Conservation (phyloP, 2,888 invertebrate species). For the Eristalinus aeneus region DNA sequence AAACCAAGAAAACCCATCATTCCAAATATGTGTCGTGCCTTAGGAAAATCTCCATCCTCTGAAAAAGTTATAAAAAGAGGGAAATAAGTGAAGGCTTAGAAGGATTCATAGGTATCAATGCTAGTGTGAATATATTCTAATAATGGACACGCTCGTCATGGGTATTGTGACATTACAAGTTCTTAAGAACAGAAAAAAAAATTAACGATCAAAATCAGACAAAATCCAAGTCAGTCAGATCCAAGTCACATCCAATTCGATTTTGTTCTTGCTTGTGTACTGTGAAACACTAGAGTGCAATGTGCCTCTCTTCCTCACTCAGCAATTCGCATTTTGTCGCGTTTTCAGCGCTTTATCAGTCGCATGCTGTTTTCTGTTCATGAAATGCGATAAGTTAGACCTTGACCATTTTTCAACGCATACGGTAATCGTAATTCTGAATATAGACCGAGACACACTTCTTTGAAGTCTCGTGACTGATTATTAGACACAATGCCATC, state of each 20-base stretch:
- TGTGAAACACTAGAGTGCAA: background rate
- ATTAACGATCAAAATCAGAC: too few species aligned
- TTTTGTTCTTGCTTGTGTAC: background rate
- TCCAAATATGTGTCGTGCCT: slow-evolving; percentile 89
- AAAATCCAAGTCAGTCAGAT: too few species aligned
- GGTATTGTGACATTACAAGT: too few species aligned
- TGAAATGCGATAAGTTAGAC: background rate
- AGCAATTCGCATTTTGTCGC: background rate
- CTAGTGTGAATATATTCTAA: too few species aligned
- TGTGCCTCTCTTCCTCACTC: background rate
- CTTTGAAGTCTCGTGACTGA: background rate
- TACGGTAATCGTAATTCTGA: background rate
- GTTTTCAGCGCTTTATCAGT: background rate
- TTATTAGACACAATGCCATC: too few species aligned
- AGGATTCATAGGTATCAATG: background rate
- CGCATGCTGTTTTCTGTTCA: background rate
- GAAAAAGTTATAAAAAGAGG: background rate
- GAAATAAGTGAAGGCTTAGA: too few species aligned
- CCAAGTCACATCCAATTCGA: too few species aligned
- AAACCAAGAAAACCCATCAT: slow-evolving; percentile 93
- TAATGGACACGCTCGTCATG: too few species aligned
- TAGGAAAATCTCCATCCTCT: slow-evolving; percentile 78
- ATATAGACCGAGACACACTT: background rate
- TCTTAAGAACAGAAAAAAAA: too few species aligned
- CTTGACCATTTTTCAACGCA: background rate